Evolutionary conservation across 1,140 invertebrate species (phyloP).

Genomic region (Drosophila nasuta): DNA sequence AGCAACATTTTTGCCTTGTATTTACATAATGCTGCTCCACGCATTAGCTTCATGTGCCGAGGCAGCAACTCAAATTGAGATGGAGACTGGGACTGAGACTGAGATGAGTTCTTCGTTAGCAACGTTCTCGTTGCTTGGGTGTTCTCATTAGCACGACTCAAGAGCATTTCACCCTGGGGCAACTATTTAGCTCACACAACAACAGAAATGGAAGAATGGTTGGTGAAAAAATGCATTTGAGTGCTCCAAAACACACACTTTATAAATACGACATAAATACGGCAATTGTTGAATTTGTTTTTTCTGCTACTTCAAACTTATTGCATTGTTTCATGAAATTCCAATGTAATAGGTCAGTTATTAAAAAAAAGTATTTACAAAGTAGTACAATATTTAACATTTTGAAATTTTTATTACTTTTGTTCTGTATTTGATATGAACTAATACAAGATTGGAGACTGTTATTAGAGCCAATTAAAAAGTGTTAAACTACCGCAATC

Average conservation of each 20-base stretch:
- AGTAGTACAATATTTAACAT: background rate
- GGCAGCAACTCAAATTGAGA: background rate
- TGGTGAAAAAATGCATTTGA: conserved; percentile 49
- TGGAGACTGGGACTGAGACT: background rate
- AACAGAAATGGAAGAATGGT: conserved; percentile 35
- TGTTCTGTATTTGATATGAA: background rate
- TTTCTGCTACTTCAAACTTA: background rate
- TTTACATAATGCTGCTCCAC: conserved; percentile 67
- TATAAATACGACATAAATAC: conserved; percentile 21
- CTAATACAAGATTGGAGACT: background rate
- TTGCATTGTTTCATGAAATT: conserved; percentile 6
- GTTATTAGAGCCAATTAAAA: too few species aligned
- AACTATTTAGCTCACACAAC: conserved; percentile 78
- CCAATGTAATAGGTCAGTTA: conserved; percentile 22
- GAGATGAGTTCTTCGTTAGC: conserved; percentile 13
- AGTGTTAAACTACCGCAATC: too few species aligned
- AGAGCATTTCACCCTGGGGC: conserved; percentile 74
- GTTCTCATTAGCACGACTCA: conserved; percentile 82
- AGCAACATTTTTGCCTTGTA: conserved; percentile 63
- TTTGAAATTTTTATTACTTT: background rate
- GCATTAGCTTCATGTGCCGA: conserved; percentile 28
- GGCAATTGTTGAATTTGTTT: conserved; percentile 51
- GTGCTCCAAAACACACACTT: conserved; percentile 31
- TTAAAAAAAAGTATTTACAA: conserved; percentile 15
- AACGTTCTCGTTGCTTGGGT: conserved; percentile 60